A percentile compares a stretch with the other conserved stretches of the same genome.
Conservation (phyloP, 2,888 invertebrate genomes). For the Salpingus planirostris region DNA sequence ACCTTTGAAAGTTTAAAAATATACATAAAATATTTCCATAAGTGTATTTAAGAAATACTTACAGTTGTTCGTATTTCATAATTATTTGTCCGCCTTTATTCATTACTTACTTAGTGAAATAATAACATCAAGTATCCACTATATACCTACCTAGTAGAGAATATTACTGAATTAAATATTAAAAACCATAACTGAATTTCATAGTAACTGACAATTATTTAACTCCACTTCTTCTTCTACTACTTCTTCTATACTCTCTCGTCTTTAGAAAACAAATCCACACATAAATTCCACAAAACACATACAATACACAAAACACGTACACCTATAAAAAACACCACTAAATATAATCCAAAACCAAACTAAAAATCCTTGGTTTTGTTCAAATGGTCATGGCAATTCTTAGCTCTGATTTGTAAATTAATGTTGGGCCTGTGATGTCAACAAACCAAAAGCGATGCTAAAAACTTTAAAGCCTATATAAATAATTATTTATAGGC, state of each 20-base stretch:
- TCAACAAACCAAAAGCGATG: slow-evolving; percentile 32
- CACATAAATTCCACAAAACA: background rate
- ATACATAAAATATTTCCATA: slow-evolving; percentile 13
- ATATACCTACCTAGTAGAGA: slow-evolving; percentile 9
- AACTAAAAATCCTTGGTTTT: slow-evolving; percentile 5
- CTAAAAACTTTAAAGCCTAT: slow-evolving; percentile 30
- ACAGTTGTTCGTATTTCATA: slow-evolving; percentile 19
- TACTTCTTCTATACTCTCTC: too few species aligned
- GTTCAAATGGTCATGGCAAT: slow-evolving; percentile 10
- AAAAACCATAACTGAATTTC: slow-evolving; percentile 21
- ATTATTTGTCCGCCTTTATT: slow-evolving; percentile 17
- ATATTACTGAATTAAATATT: slow-evolving; percentile 8
- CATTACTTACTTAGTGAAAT: slow-evolving; percentile 7
- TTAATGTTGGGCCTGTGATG: slow-evolving; percentile 34
- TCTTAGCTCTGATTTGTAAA: slow-evolving; percentile 12
- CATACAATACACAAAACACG: background rate
- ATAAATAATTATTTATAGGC: slow-evolving; percentile 32
- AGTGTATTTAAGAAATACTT: slow-evolving; percentile 22
- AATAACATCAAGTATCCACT: too few species aligned
- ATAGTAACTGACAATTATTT: slow-evolving; percentile 18
- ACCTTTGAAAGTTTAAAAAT: slow-evolving; percentile 21
- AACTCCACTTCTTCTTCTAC: slow-evolving; percentile 4
- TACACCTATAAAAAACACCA: background rate
- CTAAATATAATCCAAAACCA: too few species aligned
- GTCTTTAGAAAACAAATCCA: background rate